Conservation (phyloP, 2,888 invertebrate genomes). For the Hoplodrina ambigua region DNA sequence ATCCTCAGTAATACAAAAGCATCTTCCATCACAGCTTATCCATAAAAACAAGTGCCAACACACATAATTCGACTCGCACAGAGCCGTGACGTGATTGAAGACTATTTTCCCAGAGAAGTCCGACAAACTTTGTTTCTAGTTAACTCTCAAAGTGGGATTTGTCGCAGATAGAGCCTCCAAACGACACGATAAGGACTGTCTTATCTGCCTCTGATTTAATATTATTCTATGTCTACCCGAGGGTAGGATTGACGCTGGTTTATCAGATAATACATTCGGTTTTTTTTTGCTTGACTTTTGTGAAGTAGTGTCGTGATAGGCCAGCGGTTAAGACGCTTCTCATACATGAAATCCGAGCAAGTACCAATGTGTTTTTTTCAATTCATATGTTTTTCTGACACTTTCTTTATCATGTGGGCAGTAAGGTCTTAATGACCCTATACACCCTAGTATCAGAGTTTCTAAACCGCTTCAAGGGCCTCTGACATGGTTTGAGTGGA, state of each 20-base stretch:
- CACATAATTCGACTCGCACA: constrained; percentile 50
- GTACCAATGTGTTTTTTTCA: no score
- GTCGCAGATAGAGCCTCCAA: constrained; percentile 56
- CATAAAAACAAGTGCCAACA: constrained; percentile 33
- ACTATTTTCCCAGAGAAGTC: constrained; percentile 51
- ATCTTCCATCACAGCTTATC: constrained; percentile 27
- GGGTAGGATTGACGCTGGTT: constrained; percentile 43
- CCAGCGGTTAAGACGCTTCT: no score
- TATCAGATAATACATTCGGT: constrained; percentile 62
- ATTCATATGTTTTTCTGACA: no score
- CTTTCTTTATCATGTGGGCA: no score
- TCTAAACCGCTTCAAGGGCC: no score
- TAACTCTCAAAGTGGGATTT: constrained; percentile 63
- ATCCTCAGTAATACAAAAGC: constrained; percentile 4
- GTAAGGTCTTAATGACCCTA: no score
- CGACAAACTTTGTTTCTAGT: constrained; percentile 62
- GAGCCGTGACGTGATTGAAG: constrained; percentile 49
- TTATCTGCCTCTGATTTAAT: constrained; percentile 64
- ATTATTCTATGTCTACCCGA: constrained; percentile 58
- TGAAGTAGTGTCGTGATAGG: no score
- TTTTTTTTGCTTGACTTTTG: constrained; percentile 39
- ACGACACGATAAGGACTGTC: constrained; percentile 62
- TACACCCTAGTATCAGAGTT: no score
- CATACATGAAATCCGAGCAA: no score
- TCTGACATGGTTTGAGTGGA: no score